Percentiles rank a stretch among this genome's conserved stretches.
Evolutionary conservation across 2,113 vertebrate genomes (phyloP).

Genomic region (Furnarius figulus): DNA sequence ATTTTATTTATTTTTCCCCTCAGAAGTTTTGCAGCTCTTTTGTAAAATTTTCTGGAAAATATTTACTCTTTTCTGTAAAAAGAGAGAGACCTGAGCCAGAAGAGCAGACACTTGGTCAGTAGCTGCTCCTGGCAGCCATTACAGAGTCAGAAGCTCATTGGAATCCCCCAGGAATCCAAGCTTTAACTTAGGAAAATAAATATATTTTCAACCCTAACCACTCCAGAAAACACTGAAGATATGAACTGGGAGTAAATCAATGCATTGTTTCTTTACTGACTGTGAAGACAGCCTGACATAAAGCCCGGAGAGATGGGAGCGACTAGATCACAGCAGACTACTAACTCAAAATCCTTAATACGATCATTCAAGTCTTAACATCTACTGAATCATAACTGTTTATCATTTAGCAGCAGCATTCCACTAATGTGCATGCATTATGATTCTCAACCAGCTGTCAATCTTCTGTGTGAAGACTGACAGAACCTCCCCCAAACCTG

Average conservation of each 20-base stretch:
- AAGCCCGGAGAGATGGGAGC: background rate
- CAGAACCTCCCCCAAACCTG: background rate
- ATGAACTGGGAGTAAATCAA: background rate
- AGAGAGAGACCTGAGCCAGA: background rate
- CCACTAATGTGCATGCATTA: background rate
- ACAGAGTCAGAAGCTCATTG: slow-evolving; percentile 15
- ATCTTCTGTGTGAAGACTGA: background rate
- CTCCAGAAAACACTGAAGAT: slow-evolving; percentile 6
- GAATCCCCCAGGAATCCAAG: slow-evolving; percentile 8
- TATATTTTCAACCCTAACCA: background rate
- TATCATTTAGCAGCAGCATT: background rate
- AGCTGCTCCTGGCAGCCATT: slow-evolving; percentile 35
- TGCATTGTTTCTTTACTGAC: background rate
- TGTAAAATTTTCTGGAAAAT: background rate
- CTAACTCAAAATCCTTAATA: slow-evolving; percentile 3
- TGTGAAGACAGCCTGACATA: slow-evolving; percentile 1
- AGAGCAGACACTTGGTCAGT: background rate
- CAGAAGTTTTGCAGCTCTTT: background rate
- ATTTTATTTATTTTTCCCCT: background rate
- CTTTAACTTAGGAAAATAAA: slow-evolving; percentile 24
- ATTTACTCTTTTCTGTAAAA: background rate
- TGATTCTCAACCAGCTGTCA: background rate
- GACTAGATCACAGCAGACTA: background rate
- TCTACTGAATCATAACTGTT: background rate
- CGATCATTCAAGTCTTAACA: background rate